Percentiles rank a stretch among this genome's conserved stretches.
Conservation (phyloP, 2,888 invertebrate genomes). For the Andrena hattorfiana region DNA sequence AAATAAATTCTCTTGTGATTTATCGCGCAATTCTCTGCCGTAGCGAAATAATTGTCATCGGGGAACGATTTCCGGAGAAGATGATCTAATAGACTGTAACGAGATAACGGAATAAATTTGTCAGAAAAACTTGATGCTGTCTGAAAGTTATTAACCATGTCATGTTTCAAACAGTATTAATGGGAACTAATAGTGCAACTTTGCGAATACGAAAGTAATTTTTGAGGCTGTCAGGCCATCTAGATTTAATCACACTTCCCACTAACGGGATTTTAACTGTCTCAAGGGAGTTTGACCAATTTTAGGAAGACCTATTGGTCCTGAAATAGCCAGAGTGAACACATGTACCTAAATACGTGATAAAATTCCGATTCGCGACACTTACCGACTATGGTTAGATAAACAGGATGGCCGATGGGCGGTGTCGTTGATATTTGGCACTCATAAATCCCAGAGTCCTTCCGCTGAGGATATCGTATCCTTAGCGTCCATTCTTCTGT, state of each 20-base stretch:
- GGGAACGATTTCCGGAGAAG: neutral
- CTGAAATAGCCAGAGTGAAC: no score
- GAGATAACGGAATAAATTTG: neutral
- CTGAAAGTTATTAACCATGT: neutral
- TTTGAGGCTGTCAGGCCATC: no score
- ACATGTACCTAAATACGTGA: neutral
- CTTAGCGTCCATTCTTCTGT: slow-evolving; percentile 95
- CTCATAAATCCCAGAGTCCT: slow-evolving; percentile 93
- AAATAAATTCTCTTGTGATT: slow-evolving; percentile 13
- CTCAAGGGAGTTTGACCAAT: no score
- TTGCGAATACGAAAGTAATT: no score
- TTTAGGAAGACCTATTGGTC: no score
- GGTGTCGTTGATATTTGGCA: slow-evolving; percentile 97
- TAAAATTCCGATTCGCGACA: neutral
- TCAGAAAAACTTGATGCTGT: neutral
- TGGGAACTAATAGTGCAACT: no score
- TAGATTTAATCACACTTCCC: no score
- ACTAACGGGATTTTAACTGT: no score
- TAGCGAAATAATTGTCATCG: neutral
- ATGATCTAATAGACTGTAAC: neutral
- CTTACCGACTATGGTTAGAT: slow-evolving; percentile 94
- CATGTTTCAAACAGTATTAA: no score
- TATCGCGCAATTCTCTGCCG: slow-evolving; percentile 8
- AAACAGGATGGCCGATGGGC: slow-evolving; percentile 93
- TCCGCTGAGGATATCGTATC: slow-evolving; percentile 90